phyloP scores from a whole-genome alignment of 2,888 invertebrate species.

The Temnothorax rugatulus region DNA sequence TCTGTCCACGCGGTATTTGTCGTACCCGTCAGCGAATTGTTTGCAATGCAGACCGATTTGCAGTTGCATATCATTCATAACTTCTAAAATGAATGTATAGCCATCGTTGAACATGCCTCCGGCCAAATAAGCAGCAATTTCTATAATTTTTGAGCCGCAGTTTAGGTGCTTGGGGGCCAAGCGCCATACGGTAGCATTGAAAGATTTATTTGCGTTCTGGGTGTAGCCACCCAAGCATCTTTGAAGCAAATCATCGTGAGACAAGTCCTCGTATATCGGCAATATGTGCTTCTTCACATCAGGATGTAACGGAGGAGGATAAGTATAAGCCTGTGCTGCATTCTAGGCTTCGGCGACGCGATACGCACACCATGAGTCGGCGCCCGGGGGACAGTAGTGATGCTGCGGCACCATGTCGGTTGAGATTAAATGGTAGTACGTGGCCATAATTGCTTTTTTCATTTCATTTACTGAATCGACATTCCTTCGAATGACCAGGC shows the following conservation, averaged over 20 bases:
- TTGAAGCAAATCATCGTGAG: too few relatives aligned
- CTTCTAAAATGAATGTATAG: not conserved
- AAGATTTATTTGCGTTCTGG: not conserved
- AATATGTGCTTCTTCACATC: too few relatives aligned
- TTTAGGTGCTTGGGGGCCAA: constrained; percentile 17
- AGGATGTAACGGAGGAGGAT: too few relatives aligned
- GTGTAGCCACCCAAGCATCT: too few relatives aligned
- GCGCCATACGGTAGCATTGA: constrained; percentile 13
- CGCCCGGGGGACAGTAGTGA: not conserved
- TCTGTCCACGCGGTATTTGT: not conserved
- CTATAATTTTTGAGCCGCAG: not conserved
- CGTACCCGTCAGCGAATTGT: not conserved
- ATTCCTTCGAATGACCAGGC: not conserved
- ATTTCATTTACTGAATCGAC: not conserved
- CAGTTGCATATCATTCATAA: not conserved
- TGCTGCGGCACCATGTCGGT: constrained; percentile 18
- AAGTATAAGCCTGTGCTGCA: not conserved
- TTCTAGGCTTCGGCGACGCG: not conserved
- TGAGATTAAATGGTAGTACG: not conserved
- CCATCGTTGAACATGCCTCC: constrained; percentile 11
- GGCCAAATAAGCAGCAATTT: constrained; percentile 11
- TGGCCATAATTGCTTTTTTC: constrained; percentile 16
- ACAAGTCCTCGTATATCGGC: too few relatives aligned
- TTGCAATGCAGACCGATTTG: constrained; percentile 6
- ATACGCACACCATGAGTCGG: constrained; percentile 13